Evolutionary conservation across 2,113 vertebrate genomes (phyloP).

Genomic region (Semnornis frantzii): DNA sequence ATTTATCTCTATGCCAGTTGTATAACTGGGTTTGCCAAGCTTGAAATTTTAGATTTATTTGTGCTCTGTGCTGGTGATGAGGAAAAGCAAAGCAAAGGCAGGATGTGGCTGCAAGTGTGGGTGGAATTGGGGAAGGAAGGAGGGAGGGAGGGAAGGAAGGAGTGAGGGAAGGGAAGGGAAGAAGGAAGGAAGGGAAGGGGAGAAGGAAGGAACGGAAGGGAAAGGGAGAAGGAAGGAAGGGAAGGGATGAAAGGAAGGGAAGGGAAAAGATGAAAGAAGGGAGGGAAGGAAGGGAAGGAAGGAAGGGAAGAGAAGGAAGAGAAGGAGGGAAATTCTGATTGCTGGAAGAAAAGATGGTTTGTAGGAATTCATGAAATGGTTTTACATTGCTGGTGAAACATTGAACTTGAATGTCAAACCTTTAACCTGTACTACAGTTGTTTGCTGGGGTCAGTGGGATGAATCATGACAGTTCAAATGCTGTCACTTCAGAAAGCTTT

Average conservation of each 20-base stretch:
- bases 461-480: fast-evolving
- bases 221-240: too few relatives aligned
- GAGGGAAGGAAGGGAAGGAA: too few relatives aligned
- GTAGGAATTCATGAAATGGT: background rate
- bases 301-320: too few relatives aligned
- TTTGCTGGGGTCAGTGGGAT: background rate
- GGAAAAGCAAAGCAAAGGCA: background rate
- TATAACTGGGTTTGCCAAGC: conserved; percentile 71
- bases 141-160: too few relatives aligned
- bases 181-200: too few relatives aligned
- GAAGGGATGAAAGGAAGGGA: too few relatives aligned
- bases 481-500: background rate
- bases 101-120: background rate
- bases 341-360: background rate
- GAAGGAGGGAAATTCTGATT: background rate
- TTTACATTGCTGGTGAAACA: background rate
- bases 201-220: too few relatives aligned
- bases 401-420: background rate
- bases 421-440: background rate
- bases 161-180: too few relatives aligned
- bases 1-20: conserved; percentile 77
- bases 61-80: conserved; percentile 20
- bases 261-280: too few relatives aligned
- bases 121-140: background rate
- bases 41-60: conserved; percentile 83